phyloP scores from a whole-genome alignment of 2,888 invertebrate genomes.

The Acheta domesticus region DNA sequence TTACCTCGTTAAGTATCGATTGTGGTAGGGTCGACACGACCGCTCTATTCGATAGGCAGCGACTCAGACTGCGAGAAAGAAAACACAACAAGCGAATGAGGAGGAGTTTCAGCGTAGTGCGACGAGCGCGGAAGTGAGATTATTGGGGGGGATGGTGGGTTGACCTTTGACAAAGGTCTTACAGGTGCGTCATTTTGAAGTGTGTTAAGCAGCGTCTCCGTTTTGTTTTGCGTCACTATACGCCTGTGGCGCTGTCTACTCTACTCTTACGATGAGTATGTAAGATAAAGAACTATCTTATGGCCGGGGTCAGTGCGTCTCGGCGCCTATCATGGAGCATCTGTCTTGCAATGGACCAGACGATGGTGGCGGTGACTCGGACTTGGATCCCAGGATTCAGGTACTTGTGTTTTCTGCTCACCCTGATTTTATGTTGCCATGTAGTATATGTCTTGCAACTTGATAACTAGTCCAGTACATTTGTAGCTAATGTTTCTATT shows the following conservation, averaged over 20 bases:
- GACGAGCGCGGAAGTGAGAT: background rate
- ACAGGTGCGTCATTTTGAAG: background rate
- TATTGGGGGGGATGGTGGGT: background rate
- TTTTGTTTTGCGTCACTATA: background rate
- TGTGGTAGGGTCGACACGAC: background rate
- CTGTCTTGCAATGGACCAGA: slow-evolving; percentile 32
- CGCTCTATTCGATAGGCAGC: background rate
- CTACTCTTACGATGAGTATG: background rate
- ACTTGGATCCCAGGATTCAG: slow-evolving; percentile 53
- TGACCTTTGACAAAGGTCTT: slow-evolving; percentile 1
- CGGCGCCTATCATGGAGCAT: slow-evolving; percentile 31
- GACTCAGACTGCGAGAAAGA: background rate
- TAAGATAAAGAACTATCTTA: slow-evolving; percentile 5
- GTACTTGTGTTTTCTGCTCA: slow-evolving; percentile 41
- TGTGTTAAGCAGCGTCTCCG: background rate
- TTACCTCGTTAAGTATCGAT: background rate
- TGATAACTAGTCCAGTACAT: too few relatives aligned
- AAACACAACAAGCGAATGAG: slow-evolving; percentile 7
- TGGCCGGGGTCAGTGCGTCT: slow-evolving; percentile 5
- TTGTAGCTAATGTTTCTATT: background rate
- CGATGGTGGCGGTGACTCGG: slow-evolving; percentile 47
- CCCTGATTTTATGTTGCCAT: background rate
- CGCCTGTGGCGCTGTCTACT: background rate
- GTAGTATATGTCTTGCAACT: background rate
- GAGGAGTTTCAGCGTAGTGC: background rate